A percentile compares a stretch with the other conserved stretches of the same genome.
Evolutionary conservation across 2,113 vertebrate genomes (phyloP).

Genomic region (Crotophaga sulcirostris): DNA sequence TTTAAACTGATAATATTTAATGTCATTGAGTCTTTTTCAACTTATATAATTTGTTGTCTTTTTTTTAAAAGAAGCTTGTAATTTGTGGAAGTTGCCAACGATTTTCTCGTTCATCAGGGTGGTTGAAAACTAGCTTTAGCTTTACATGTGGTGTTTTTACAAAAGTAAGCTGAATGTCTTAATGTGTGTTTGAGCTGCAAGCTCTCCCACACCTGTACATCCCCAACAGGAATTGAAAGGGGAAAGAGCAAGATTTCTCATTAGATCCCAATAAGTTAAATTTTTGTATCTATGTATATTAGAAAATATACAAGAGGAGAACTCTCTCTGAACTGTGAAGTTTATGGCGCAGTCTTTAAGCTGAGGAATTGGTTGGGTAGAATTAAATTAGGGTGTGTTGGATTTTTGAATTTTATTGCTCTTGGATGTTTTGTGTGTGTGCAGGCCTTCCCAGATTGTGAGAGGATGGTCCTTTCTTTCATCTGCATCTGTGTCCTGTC

Average conservation of each 20-base stretch:
- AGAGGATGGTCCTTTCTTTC: not conserved
- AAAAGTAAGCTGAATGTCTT: not conserved
- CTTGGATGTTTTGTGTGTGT: not conserved
- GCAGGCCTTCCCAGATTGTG: rapidly evolving
- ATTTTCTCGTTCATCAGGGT: not conserved
- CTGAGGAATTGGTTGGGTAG: not conserved
- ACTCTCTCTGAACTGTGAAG: not conserved
- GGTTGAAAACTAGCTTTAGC: not conserved
- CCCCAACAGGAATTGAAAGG: not conserved
- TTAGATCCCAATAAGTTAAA: not conserved
- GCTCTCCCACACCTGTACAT: not conserved
- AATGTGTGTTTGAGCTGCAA: not conserved
- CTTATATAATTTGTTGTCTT: rapidly evolving
- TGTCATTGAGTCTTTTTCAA: not conserved
- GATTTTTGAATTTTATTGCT: not conserved
- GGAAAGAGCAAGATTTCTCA: not conserved
- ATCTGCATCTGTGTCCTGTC: not conserved
- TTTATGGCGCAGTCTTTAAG: not conserved
- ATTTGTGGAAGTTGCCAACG: not conserved
- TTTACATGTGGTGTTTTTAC: not conserved
- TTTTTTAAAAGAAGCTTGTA: not conserved
- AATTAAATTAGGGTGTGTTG: not conserved
- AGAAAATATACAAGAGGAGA: not conserved
- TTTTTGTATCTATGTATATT: not conserved
- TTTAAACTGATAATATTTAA: not conserved